Conservation (phyloP, 2,888 invertebrate species). For the Sesia bembeciformis region DNA sequence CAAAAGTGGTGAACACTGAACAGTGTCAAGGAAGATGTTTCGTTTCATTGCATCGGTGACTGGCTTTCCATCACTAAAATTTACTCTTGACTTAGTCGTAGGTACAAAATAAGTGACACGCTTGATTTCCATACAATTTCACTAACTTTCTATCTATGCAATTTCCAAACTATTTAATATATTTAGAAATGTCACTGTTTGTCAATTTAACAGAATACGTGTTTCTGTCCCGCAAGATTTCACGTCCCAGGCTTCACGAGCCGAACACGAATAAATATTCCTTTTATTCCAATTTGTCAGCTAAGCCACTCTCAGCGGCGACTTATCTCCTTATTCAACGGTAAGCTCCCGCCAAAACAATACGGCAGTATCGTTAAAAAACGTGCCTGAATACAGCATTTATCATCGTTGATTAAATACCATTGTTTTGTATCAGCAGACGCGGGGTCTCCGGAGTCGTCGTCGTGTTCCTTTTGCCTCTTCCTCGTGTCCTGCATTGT, state of each 20-base stretch:
- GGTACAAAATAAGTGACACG: too few species aligned
- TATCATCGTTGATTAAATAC: conserved; percentile 75
- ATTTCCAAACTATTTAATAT: too few species aligned
- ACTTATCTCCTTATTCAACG: conserved; percentile 69
- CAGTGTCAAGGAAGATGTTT: too few species aligned
- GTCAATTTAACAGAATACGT: neutral
- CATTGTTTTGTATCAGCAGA: conserved; percentile 72
- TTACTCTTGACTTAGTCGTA: too few species aligned
- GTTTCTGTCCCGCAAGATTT: conserved; percentile 8
- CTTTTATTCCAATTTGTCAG: conserved; percentile 75
- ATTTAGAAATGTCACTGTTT: neutral
- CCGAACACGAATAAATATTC: conserved; percentile 69
- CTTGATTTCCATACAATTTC: too few species aligned
- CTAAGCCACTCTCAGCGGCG: conserved; percentile 69
- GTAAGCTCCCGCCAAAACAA: conserved; percentile 73
- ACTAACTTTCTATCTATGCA: too few species aligned
- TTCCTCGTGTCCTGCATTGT: conserved; percentile 62
- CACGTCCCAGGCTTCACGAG: conserved; percentile 15
- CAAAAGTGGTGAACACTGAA: too few species aligned
- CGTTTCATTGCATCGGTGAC: too few species aligned
- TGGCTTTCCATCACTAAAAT: too few species aligned
- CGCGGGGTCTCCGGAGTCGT: conserved; percentile 43
- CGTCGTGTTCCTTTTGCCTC: conserved; percentile 59
- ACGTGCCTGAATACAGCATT: conserved; percentile 72
- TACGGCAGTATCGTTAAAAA: conserved; percentile 72